phyloP scores from a whole-genome alignment of 2,797 vertebrate genomes.

The Chiloscyllium punctatum region DNA sequence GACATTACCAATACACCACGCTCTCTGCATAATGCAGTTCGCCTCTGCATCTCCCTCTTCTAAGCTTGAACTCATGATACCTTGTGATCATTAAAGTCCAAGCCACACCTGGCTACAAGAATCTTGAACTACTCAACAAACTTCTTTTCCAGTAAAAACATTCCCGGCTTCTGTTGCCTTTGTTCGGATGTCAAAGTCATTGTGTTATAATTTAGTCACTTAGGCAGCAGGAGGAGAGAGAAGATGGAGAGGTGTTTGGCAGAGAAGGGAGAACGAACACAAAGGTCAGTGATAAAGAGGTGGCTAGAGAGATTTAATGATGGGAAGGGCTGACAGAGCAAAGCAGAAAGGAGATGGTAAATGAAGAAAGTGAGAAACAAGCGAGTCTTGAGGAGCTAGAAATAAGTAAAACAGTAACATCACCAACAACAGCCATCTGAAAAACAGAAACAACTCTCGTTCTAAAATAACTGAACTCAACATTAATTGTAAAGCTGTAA shows the following conservation, averaged over 20 bases:
- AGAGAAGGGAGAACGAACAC: too few species aligned
- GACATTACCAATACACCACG: background rate
- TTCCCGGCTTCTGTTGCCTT: background rate
- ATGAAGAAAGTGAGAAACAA: background rate
- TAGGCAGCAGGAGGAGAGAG: background rate
- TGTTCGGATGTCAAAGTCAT: background rate
- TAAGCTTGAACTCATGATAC: background rate
- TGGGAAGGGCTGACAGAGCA: background rate
- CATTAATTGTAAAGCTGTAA: background rate
- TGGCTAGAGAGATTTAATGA: background rate
- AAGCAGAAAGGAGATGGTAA: background rate
- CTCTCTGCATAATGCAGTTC: background rate
- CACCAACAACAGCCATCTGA: background rate
- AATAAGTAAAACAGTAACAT: background rate
- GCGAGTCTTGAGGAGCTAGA: background rate
- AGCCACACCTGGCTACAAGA: background rate
- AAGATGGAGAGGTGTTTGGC: too few species aligned
- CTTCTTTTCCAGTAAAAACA: background rate
- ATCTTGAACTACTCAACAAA: background rate
- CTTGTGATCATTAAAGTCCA: background rate
- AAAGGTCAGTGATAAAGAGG: background rate
- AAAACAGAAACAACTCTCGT: background rate
- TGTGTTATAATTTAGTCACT: background rate
- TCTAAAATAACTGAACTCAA: background rate
- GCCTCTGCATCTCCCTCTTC: background rate